Base-by-base conservation (phyloP, 1,140 invertebrate species). In the Apis cerana region DNA sequence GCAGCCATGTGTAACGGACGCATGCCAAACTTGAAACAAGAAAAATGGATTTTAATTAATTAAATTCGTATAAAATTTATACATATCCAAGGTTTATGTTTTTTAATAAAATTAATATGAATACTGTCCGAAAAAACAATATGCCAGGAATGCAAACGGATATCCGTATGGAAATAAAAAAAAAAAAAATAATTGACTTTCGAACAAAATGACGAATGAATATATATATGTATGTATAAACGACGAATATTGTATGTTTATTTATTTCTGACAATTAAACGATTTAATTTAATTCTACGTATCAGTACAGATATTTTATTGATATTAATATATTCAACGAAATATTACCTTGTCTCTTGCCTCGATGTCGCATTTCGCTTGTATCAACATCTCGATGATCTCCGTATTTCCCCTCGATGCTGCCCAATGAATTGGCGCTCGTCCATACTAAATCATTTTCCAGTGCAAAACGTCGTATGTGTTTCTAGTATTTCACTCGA, bases 1-100 rank as follows among this genome's bases (percentile, higher is more conserved):
- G 97, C 96, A 15, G 97, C 96, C 97, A 97, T 97, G 79, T 97
- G 94, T 21, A 97, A 92, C 1, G 97, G 96, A 67, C 96, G 94
- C 97, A 97, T 97, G 64, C 97, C 97, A 91, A 97, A 97, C 97
- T 98, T 83, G 50, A 89, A 78, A 81, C 65, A 87, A 27, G 11
- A 43, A 43, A 54, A 52, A 58, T 15, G 59, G 17, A 76, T 61
- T 82, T 75, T 50, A 76, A 68, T 68, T 76, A 68, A n/a, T 17
- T 2, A 65, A 33, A 19, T 54, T 52, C 15, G 5, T 33, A 19
- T 21, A 10, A 43, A 72, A n/a, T 64, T 27, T 19, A 1, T 17
- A 4, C n/a, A 10, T 15, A 17, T 19, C 13, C 10, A 12, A 17
- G n/a, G 17, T 70, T 70, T 52, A 13, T 23, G 17, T 2, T 17